Evolutionary conservation across 2,113 vertebrate species (phyloP).

Genomic region (Calidris pugnax): DNA sequence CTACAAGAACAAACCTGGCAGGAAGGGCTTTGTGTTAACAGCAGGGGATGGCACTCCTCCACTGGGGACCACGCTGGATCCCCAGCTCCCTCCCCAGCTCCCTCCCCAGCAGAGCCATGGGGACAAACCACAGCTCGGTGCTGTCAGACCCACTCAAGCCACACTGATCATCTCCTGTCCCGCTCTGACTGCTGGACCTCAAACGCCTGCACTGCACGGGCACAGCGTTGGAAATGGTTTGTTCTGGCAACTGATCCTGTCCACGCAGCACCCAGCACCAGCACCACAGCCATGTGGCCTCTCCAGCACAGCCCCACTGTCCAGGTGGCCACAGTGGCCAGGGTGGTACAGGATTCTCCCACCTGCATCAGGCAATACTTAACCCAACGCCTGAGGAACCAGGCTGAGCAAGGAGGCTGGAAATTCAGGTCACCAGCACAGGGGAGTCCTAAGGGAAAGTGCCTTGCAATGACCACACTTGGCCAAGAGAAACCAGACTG

Average conservation of each 20-base stretch:
- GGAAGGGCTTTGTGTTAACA: neutral
- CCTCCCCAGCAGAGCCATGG: neutral
- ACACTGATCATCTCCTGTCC: neutral
- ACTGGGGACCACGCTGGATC: rapidly evolving
- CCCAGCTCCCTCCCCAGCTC: neutral
- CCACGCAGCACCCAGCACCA: neutral
- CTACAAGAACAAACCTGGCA: constrained; percentile 6
- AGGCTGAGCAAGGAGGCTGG: neutral
- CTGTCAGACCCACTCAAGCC: neutral
- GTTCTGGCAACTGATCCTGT: neutral
- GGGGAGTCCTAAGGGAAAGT: neutral
- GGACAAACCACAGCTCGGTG: neutral
- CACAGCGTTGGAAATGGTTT: neutral
- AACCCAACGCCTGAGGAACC: neutral
- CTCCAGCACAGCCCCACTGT: neutral
- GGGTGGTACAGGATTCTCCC: neutral
- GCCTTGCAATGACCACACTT: neutral
- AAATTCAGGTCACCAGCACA: neutral
- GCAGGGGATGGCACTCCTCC: neutral
- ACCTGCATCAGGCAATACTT: neutral
- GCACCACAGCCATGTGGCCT: neutral
- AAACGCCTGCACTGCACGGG: neutral
- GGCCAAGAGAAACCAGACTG: neutral
- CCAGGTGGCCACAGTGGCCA: neutral
- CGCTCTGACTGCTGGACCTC: neutral